Evolutionary conservation across 2,888 invertebrate genomes (phyloP), one percentile per base, ranked within the genome.

Genomic region (Patella caerulea): DNA sequence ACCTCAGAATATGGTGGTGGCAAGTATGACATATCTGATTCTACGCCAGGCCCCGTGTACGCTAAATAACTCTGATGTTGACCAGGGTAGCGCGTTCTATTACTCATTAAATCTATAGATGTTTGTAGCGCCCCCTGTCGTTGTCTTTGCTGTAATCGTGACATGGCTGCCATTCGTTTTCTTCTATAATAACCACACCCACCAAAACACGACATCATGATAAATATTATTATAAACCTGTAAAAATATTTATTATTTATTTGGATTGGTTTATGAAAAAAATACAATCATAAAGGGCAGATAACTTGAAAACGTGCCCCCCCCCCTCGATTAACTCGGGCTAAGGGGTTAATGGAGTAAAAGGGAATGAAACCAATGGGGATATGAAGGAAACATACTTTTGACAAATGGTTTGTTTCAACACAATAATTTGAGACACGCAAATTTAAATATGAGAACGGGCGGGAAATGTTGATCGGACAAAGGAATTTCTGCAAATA

Each of bases 171-270:
- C 69, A 83, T 69, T 72, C 88, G 88, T 12, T 88, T 85, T 52
- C 89, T 87, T 70, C 89, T 86, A 80, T 89, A 90, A 80, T 90
- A 90, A 11, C 90, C 89, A 83, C 90, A 90, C 9, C 89, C 89
- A 45, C 89, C 89, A 76, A 90, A 89, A 80, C 90, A 90, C 3
- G 89, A 88, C 88, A 89, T 88, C 83, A 89, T 81, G 55, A 89
- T 83, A 79, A 89, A 88, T 72, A 89, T 82, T 19, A 89, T 83
- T 1, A 89, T 84, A 80, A 89, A 87, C 89, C 89, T 89, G 80
- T 0, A 80, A 78, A 45, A 45, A 45, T 45, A 45, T 45, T 45
- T 45, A 34, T 45, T 45, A 45, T 45, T 34, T 34, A 34, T 34
- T 34, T 3, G 34, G 34, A 34, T 34, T 34, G 5, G 34, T 34